Conservation (phyloP, 1,140 invertebrate genomes). For the Rhyacophila brunnea region DNA sequence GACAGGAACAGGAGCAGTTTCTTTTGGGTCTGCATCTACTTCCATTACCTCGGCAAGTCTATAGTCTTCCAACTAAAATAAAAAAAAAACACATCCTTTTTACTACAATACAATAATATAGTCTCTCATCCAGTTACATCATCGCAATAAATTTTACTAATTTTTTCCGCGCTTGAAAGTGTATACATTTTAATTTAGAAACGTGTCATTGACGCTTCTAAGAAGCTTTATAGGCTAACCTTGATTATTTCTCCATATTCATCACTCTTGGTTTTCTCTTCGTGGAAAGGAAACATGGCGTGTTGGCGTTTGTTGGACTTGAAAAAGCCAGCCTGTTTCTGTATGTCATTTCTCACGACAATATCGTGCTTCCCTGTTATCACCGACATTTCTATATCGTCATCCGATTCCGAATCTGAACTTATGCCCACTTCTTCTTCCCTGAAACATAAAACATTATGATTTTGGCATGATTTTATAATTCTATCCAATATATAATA, state of each 20-base stretch:
- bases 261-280: constrained; percentile 88
- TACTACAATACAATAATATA: no score
- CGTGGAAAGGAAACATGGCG: constrained; percentile 94
- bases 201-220: no score
- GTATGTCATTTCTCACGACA: constrained; percentile 78
- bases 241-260: constrained; percentile 94
- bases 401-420: constrained; percentile 74
- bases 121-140: no score
- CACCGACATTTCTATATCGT: constrained; percentile 80
- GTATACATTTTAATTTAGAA: no score
- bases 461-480: no score
- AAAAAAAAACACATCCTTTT: no score
- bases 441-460: constrained; percentile 16
- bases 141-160: no score
- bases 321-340: constrained; percentile 74
- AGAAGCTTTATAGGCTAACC: constrained; percentile 40
- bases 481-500: no score
- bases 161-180: no score
- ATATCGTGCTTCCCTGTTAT: constrained; percentile 85
- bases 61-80: constrained; percentile 79
- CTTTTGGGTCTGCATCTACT: constrained; percentile 72
- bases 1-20: constrained; percentile 60
- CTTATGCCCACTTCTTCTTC: constrained; percentile 43
- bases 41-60: constrained; percentile 70
- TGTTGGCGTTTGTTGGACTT: constrained; percentile 92